A percentile compares a stretch with the other conserved stretches of the same genome.
These are phyloP conservation scores for Notamacropus eugenii DNA, from an alignment of 2,797 vertebrate genomes.

Conservation along the genomic window DNA sequence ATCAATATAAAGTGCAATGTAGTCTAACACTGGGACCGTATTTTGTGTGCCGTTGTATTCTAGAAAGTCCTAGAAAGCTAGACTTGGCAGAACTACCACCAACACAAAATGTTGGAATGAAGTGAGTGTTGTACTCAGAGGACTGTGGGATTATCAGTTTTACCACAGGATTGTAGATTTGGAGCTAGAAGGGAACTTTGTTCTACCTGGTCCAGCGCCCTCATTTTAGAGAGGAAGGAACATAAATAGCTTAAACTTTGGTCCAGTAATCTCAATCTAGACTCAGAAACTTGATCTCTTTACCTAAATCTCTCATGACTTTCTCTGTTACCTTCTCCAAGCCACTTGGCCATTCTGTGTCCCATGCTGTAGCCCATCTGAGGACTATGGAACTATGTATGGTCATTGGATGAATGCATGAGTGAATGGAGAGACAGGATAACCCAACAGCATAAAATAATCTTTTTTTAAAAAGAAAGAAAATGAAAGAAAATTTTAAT, in stretches of 20 bases:
- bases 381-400: not conserved
- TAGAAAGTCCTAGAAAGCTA: not conserved
- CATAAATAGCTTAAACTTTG: not conserved
- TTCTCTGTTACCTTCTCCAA: not conserved
- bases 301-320: not conserved
- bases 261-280: conserved; percentile 7
- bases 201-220: not conserved
- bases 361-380: not conserved
- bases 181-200: not conserved
- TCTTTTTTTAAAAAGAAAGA: not conserved
- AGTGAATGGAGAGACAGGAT: not conserved
- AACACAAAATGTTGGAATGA: not conserved
- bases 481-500: conserved; percentile 27
- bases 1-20: not conserved
- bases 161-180: not conserved
- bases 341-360: not conserved
- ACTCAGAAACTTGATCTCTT: not conserved
- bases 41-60: no score
- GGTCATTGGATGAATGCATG: not conserved
- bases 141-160: not conserved
- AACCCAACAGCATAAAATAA: not conserved
- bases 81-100: not conserved
- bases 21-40: not conserved
- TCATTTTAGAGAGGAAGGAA: not conserved
- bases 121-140: not conserved